A percentile compares a stretch with the other conserved stretches of the same genome.
Conservation (phyloP, 2,888 invertebrate species). For the Drosophila sordidula region DNA sequence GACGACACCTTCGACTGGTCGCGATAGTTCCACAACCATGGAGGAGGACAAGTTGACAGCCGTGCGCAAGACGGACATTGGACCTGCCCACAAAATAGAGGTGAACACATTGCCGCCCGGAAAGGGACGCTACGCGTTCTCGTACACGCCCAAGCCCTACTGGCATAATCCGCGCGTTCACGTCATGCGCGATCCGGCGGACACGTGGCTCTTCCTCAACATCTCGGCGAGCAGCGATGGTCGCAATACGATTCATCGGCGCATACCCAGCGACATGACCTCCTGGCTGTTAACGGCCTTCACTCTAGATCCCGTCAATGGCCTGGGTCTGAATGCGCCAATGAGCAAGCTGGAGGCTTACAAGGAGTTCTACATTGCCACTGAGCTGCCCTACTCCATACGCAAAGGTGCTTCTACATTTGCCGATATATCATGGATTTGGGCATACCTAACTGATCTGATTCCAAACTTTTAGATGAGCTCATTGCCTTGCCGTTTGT, state of each 20-base stretch:
- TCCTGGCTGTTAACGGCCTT: conserved; percentile 94
- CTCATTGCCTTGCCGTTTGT: conserved; percentile 95
- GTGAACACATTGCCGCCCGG: conserved; percentile 91
- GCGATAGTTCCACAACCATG: conserved; percentile 43
- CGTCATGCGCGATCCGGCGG: conserved; percentile 89
- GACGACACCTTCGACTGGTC: conserved; percentile 61
- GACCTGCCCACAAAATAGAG: conserved; percentile 86
- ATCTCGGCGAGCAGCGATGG: conserved; percentile 90
- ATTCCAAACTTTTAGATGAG: conserved; percentile 88
- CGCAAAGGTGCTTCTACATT: conserved; percentile 86
- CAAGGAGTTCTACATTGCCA: conserved; percentile 93
- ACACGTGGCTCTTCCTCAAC: conserved; percentile 94
- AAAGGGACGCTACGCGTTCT: conserved; percentile 96
- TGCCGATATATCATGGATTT: not conserved
- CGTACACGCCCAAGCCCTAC: conserved; percentile 92
- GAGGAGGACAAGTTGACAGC: conserved; percentile 82
- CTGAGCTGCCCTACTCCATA: conserved; percentile 95
- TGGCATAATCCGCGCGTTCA: conserved; percentile 93
- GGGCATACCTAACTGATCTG: not conserved
- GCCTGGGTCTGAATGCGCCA: conserved; percentile 90
- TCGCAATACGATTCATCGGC: conserved; percentile 87
- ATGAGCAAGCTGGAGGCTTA: conserved; percentile 90
- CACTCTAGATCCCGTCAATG: conserved; percentile 90
- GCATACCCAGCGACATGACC: conserved; percentile 93
- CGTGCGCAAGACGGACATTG: conserved; percentile 85